phyloP scores from a whole-genome alignment of 2,113 vertebrate species.

The Epinephelus lanceolatus region DNA sequence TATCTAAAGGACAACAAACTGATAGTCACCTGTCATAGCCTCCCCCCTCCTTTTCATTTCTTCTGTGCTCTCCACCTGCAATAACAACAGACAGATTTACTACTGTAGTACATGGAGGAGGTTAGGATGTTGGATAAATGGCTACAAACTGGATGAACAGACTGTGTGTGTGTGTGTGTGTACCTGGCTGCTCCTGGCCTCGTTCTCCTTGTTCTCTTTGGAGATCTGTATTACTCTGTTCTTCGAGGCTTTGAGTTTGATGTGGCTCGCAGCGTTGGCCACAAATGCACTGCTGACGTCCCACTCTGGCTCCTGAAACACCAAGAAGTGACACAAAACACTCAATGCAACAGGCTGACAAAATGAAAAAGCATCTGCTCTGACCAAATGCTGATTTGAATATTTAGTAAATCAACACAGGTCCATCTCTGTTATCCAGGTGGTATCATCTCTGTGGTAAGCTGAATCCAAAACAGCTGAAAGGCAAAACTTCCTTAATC shows the following conservation, averaged over 20 bases:
- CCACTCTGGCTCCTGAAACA: constrained; percentile 78
- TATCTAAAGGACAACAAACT: not conserved
- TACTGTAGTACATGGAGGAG: not conserved
- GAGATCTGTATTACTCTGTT: constrained; percentile 36
- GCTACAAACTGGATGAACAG: not conserved
- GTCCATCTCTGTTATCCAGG: not conserved
- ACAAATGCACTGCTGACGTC: constrained; percentile 81
- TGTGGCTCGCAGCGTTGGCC: constrained; percentile 77
- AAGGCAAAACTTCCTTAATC: no score
- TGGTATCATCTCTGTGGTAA: not conserved
- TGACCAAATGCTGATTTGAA: not conserved
- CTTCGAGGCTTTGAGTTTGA: constrained; percentile 62
- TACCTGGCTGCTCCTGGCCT: constrained; percentile 69
- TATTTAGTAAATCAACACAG: not conserved
- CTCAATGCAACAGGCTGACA: not conserved
- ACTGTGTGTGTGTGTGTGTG: constrained; percentile 13
- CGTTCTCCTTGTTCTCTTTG: constrained; percentile 77
- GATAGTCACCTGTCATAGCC: constrained; percentile 52
- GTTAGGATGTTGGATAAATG: no score
- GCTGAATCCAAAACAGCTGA: not conserved
- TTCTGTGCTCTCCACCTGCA: constrained; percentile 42
- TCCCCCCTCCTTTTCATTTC: constrained; percentile 58
- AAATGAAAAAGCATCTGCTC: not conserved
- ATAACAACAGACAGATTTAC: not conserved
- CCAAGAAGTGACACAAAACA: not conserved